Conservation (phyloP, 2,797 vertebrate genomes). For the Neopelma chrysocephalum region DNA sequence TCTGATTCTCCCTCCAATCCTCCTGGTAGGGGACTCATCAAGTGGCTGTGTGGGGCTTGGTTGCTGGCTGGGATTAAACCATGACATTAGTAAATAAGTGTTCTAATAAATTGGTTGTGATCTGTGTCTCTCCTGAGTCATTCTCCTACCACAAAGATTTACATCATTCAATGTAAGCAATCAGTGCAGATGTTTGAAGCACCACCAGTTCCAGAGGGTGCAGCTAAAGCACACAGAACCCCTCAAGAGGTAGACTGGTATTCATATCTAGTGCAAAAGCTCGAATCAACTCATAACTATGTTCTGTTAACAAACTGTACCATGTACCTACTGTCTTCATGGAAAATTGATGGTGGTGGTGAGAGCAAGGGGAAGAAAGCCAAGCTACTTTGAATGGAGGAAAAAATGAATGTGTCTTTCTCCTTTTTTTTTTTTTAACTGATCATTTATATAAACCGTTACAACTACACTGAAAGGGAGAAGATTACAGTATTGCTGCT, state of each 20-base stretch:
- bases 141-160: neutral
- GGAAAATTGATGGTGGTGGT: neutral
- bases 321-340: neutral
- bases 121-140: neutral
- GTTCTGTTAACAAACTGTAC: neutral
- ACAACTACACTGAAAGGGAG: neutral
- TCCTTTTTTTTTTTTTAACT: neutral
- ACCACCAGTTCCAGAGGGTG: neutral
- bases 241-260: neutral
- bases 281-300: neutral
- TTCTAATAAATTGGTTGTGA: neutral
- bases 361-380: neutral
- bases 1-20: neutral
- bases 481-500: neutral
- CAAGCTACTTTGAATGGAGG: neutral
- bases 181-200: neutral
- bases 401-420: neutral
- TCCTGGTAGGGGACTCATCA: neutral
- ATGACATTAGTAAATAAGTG: neutral
- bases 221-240: neutral
- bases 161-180: neutral
- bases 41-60: neutral
- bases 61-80: neutral
- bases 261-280: neutral
- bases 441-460: neutral